Conservation (phyloP, 2,888 invertebrate genomes). For the Hoplodrina ambigua region DNA sequence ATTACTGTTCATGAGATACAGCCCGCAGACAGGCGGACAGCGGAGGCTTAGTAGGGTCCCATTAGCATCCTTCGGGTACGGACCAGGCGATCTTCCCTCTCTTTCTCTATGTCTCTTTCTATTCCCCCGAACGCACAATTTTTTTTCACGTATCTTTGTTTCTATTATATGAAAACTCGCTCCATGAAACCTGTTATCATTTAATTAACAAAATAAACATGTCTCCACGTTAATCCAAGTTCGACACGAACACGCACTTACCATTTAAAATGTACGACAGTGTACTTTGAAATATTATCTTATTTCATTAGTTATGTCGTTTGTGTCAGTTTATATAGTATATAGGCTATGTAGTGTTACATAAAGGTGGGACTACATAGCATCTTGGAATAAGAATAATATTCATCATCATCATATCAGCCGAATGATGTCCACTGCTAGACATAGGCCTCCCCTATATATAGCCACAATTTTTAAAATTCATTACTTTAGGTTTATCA, state of each 20-base stretch:
- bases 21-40: no score
- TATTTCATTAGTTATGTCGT: constrained; percentile 19
- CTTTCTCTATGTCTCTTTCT: no score
- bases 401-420: no score
- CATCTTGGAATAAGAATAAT: background rate
- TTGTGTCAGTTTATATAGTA: constrained; percentile 20
- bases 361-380: constrained; percentile 3
- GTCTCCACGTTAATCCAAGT: constrained; percentile 4
- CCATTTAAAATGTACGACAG: constrained; percentile 20
- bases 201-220: constrained; percentile 28
- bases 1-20: no score
- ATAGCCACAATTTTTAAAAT: no score
- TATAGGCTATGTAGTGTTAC: background rate
- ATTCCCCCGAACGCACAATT: no score
- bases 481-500: no score
- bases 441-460: no score
- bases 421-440: no score
- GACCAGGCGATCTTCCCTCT: no score
- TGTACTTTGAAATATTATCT: constrained; percentile 8
- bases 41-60: no score
- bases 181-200: background rate
- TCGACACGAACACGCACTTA: constrained; percentile 31
- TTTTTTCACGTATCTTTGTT: background rate
- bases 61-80: no score
- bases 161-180: background rate